phyloP scores from a whole-genome alignment of 2,113 vertebrate genomes.

The Psophia crepitans region DNA sequence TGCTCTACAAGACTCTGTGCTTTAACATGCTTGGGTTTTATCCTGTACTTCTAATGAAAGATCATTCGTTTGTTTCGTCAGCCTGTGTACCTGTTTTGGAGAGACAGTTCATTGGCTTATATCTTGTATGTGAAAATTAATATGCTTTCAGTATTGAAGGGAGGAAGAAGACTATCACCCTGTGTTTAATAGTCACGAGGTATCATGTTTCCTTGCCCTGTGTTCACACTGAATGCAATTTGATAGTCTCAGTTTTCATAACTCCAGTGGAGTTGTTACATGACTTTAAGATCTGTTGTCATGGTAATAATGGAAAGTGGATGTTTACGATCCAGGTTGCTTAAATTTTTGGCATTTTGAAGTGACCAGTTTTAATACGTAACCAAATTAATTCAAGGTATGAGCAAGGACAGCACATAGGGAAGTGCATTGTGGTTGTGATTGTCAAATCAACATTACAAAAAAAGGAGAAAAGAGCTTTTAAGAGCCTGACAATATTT shows the following conservation, averaged over 20 bases:
- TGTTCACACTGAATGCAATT: constrained; percentile 22
- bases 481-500: not conserved
- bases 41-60: not conserved
- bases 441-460: not conserved
- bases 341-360: not conserved
- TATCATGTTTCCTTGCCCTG: not conserved
- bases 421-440: not conserved
- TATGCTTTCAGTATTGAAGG: not conserved
- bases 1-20: not conserved
- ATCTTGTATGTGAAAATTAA: not conserved
- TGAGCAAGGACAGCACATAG: not conserved
- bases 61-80: not conserved
- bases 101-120: not conserved
- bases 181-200: not conserved
- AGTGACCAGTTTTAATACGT: not conserved
- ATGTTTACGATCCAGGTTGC: not conserved
- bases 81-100: not conserved
- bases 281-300: constrained; percentile 23
- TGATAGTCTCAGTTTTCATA: constrained; percentile 8
- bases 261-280: constrained; percentile 53
- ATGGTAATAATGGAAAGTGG: not conserved
- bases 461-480: not conserved
- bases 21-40: not conserved
- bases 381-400: not conserved
- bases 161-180: not conserved